Conservation (phyloP, 2,797 vertebrate species). For the Ctenochaetus hawaiiensis region DNA sequence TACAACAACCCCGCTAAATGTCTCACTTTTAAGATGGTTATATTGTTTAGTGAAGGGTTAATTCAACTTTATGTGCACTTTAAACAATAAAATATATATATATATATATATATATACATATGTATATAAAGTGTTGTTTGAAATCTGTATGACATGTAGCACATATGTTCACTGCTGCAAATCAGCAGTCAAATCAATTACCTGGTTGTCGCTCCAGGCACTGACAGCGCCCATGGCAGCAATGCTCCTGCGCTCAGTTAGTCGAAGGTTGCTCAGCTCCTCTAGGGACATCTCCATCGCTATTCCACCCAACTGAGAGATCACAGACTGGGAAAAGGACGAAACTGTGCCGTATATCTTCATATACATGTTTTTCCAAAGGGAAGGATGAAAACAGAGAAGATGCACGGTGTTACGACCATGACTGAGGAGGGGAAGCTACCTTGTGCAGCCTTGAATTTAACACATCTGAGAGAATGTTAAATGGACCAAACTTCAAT, state of each 20-base stretch:
- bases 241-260: slow-evolving; percentile 77
- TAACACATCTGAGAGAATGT: not conserved
- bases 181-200: slow-evolving; percentile 40
- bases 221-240: slow-evolving; percentile 77
- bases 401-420: slow-evolving; percentile 22
- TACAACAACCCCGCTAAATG: not conserved
- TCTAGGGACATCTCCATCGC: slow-evolving; percentile 72
- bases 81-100: not conserved
- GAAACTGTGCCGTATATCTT: slow-evolving; percentile 82
- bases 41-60: not conserved
- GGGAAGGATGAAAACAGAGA: slow-evolving; percentile 28
- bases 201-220: slow-evolving; percentile 83
- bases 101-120: no score
- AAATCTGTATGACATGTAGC: not conserved
- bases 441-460: not conserved
- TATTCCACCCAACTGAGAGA: slow-evolving; percentile 82
- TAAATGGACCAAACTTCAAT: not conserved
- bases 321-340: slow-evolving; percentile 78
- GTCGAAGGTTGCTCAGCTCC: slow-evolving; percentile 78
- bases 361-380: slow-evolving; percentile 11
- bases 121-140: no score
- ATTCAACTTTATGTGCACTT: not conserved
- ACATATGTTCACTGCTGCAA: not conserved
- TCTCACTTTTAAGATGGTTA: not conserved
- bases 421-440: not conserved